A percentile compares a stretch with the other conserved stretches of the same genome.
Evolutionary conservation across 2,113 vertebrate species (phyloP).

Genomic region (Smithornis capensis): DNA sequence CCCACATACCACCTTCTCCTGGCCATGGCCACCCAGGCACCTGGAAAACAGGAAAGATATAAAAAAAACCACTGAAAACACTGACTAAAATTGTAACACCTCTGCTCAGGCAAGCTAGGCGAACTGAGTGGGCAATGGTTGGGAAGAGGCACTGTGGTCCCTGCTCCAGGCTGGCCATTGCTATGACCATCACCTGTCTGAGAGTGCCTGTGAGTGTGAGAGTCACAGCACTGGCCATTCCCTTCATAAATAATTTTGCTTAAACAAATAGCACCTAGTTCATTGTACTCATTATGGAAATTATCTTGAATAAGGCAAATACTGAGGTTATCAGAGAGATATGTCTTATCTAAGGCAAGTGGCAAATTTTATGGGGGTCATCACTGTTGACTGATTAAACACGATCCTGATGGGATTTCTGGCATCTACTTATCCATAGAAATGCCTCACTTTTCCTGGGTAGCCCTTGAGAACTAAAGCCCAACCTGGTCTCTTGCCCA

Average conservation of each 20-base stretch:
- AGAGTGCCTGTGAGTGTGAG: neutral
- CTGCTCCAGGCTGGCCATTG: neutral
- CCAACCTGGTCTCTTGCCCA: neutral
- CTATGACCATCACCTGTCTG: fast-evolving
- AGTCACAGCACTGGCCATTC: neutral
- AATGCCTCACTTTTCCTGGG: neutral
- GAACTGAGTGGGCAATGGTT: neutral
- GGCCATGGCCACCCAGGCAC: neutral
- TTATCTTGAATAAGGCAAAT: constrained; percentile 50
- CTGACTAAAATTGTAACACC: neutral
- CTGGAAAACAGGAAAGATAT: neutral
- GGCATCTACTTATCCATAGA: constrained; percentile 11
- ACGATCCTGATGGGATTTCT: neutral
- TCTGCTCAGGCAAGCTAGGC: neutral
- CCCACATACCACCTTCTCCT: neutral
- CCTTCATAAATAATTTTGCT: constrained; percentile 23
- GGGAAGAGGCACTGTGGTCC: neutral
- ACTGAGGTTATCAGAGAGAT: constrained; percentile 58
- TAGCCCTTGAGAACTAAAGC: neutral
- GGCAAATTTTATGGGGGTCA: constrained; percentile 39
- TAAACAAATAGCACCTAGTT: constrained; percentile 36
- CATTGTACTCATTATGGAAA: neutral
- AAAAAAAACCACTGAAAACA: neutral
- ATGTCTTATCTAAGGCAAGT: constrained; percentile 45
- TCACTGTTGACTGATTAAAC: constrained; percentile 38